Evolutionary conservation across 2,888 invertebrate genomes (phyloP).

Genomic region (Vesta saturnalis): DNA sequence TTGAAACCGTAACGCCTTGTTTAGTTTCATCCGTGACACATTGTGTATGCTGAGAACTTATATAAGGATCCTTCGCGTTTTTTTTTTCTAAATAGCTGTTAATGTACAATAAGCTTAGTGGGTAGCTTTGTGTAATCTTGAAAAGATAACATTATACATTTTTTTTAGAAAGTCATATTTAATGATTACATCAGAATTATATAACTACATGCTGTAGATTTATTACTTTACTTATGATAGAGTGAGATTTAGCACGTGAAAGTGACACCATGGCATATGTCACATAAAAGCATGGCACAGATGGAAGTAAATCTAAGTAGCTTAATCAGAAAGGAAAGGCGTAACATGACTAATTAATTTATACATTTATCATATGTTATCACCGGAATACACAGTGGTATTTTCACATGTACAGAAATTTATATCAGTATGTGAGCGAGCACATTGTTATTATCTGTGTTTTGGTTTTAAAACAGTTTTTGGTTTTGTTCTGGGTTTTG

Average conservation of each 20-base stretch:
- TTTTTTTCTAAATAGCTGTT: too few species aligned
- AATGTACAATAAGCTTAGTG: too few species aligned
- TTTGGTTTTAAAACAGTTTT: constrained; percentile 37
- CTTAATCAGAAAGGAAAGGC: constrained; percentile 26
- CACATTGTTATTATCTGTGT: constrained; percentile 45
- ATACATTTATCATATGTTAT: constrained; percentile 59
- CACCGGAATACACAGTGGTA: constrained; percentile 53
- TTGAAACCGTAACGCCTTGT: background rate
- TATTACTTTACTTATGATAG: background rate
- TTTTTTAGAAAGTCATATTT: too few species aligned
- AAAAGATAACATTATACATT: too few species aligned
- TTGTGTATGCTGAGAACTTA: background rate
- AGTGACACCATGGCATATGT: constrained; percentile 19
- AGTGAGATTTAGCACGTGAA: too few species aligned
- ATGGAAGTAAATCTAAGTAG: constrained; percentile 22
- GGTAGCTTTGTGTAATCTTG: too few species aligned
- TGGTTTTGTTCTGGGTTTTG: constrained; percentile 39
- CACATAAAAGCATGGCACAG: constrained; percentile 18
- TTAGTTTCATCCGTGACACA: background rate
- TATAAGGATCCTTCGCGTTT: background rate
- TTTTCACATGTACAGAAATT: constrained; percentile 53
- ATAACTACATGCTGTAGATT: background rate
- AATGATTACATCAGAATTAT: too few species aligned
- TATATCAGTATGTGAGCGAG: constrained; percentile 44
- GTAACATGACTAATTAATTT: constrained; percentile 52